phyloP scores from a whole-genome alignment of 2,113 vertebrate genomes.

The Cygnus buccinator region DNA sequence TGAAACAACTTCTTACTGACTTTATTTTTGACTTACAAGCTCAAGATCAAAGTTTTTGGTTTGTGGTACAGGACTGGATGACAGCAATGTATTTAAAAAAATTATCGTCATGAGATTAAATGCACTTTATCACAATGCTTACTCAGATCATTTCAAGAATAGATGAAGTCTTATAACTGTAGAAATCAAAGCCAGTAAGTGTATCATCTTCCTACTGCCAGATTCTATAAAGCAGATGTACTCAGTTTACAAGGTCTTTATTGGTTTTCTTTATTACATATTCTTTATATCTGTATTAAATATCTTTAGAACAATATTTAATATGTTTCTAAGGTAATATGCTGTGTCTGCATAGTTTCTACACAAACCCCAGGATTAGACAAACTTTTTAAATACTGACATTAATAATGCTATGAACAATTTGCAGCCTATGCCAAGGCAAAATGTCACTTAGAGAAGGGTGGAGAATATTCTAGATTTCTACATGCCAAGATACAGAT shows the following conservation, averaged over 20 bases:
- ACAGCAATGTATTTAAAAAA: background rate
- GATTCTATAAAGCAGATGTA: background rate
- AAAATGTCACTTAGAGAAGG: background rate
- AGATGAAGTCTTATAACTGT: background rate
- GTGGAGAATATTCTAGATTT: background rate
- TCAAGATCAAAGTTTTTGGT: background rate
- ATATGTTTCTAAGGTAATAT: background rate
- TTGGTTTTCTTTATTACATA: background rate
- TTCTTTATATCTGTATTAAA: background rate
- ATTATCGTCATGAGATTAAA: background rate
- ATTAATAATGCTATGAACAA: background rate
- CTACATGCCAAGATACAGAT: slow-evolving; percentile 18
- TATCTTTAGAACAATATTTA: background rate
- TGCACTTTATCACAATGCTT: background rate
- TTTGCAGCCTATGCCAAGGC: background rate
- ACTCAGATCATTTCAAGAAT: background rate
- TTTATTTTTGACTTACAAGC: background rate
- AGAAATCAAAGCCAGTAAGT: background rate
- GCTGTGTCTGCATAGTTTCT: background rate
- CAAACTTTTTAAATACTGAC: background rate
- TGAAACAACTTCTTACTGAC: background rate
- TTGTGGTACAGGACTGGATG: background rate
- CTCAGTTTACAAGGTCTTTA: background rate
- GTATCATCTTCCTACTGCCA: background rate
- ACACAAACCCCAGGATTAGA: background rate